Base-by-base conservation (phyloP, 1,140 invertebrate species). In the Drosophila kurseongensis region DNA sequence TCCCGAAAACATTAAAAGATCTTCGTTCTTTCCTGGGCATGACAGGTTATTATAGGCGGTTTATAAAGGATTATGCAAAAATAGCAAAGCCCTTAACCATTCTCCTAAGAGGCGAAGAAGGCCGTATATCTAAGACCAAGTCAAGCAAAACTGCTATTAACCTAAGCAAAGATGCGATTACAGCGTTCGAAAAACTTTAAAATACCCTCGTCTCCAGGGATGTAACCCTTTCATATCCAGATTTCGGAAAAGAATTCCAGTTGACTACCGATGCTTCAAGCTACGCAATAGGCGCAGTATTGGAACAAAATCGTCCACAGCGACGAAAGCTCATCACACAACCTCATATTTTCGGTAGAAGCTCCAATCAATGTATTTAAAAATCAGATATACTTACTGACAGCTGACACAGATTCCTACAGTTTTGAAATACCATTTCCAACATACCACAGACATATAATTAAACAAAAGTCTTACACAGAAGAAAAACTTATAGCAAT, bases 401-500 rank as follows among this genome's bases (percentile, higher is more conserved):
- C 48, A 8, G n/a, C 7, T 12, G 44, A 45, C 44, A 18, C 44
- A 32, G 8, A 50, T 16, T 51, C 27, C 27, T 51, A 12, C 10
- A 51, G n/a, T 10, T 32, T 51, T 9, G 48, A 51, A 32, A 14
- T 32, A 4, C 27, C 27, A 51, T 27, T 47, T 7, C 16, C 16
- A 12, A 47, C 18, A 23, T 32, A 47, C 10, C 18, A 23, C 16
- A 23, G 18, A 47, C 16, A 23, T 23, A 41, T 41, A n/a, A 47
- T 47, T 18, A 47, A 47, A 23, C 44, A 47, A 23, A 13, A 23
- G 18, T 18, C 10, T 45, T 45, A 45, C 16, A 12, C 44, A 45
- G 16, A 45, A 45, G 42, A 44, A 18, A 44, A 44, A 13, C 42
- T 45, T 45, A 18, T 45, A n/a, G n/a, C n/a, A n/a, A n/a, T n/a